Percentiles rank a stretch among this genome's conserved stretches.
These are phyloP conservation scores for Heterodera filipjevi DNA, from an alignment of 2,888 invertebrate genomes.

Conservation along the genomic window DNA sequence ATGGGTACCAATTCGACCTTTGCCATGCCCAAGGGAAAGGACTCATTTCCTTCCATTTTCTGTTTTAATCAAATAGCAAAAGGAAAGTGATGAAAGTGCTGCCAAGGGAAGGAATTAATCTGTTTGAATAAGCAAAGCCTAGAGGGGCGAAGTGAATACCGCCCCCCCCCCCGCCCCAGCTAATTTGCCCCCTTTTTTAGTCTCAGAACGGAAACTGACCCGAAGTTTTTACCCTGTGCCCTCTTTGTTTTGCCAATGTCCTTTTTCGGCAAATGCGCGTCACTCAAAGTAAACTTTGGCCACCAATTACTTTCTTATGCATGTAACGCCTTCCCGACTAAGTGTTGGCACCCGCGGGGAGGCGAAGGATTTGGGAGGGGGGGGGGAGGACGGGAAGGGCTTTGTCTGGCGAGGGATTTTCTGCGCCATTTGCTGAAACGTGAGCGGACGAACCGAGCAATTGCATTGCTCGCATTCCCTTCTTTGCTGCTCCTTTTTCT, in stretches of 20 bases:
- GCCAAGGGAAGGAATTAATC: no score
- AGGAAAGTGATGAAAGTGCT: no score
- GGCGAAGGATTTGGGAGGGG: neutral
- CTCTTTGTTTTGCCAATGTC: neutral
- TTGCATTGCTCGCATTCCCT: neutral
- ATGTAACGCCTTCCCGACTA: neutral
- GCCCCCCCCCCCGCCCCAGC: no score
- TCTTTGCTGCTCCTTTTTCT: neutral
- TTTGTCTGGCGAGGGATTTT: neutral
- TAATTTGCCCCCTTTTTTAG: no score
- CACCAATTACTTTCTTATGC: neutral
- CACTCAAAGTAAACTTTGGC: neutral
- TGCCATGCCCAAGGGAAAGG: neutral
- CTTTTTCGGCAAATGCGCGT: neutral
- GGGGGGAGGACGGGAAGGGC: neutral
- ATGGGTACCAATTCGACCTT: constrained; percentile 18
- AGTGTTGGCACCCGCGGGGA: neutral
- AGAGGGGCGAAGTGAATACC: no score
- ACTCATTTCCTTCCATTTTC: neutral
- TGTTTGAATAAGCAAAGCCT: no score
- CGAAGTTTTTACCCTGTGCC: neutral
- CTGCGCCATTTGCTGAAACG: neutral
- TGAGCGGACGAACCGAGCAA: neutral
- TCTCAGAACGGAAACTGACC: no score
- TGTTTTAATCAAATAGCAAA: neutral